Evolutionary conservation across 2,113 vertebrate genomes (phyloP).

Genomic region (Galeopterus variegatus): DNA sequence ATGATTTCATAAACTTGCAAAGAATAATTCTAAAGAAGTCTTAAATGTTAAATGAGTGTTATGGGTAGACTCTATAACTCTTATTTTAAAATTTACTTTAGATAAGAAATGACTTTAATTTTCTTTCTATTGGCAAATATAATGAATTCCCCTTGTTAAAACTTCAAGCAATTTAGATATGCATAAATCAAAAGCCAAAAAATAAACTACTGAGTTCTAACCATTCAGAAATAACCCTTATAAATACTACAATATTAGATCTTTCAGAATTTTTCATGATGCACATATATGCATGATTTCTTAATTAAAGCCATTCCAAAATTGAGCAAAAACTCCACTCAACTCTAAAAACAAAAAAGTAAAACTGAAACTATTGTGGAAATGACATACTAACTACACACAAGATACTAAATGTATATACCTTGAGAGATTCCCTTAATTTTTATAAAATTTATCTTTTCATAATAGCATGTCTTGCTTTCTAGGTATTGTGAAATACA

Average conservation of each 20-base stretch:
- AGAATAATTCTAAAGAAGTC: too few relatives aligned
- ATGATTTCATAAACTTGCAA: too few relatives aligned
- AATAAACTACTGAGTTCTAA: neutral
- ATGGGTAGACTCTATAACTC: too few relatives aligned
- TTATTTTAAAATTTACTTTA: too few relatives aligned
- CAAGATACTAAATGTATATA: neutral
- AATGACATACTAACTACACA: neutral
- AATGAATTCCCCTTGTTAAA: neutral
- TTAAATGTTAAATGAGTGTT: too few relatives aligned
- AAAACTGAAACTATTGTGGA: neutral
- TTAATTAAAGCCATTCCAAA: neutral
- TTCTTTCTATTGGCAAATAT: too few relatives aligned
- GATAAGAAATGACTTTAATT: too few relatives aligned
- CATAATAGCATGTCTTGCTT: neutral
- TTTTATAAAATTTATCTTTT: neutral
- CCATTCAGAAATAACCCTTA: neutral
- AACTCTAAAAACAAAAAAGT: neutral
- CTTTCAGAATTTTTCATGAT: neutral
- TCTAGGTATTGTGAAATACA: neutral
- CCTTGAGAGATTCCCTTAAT: neutral
- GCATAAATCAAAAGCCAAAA: neutral
- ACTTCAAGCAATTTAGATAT: neutral
- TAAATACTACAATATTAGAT: neutral
- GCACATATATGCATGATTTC: neutral
- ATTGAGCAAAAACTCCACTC: neutral